phyloP scores from a whole-genome alignment of 2,113 vertebrate genomes.

The Triplophysa rosa region DNA sequence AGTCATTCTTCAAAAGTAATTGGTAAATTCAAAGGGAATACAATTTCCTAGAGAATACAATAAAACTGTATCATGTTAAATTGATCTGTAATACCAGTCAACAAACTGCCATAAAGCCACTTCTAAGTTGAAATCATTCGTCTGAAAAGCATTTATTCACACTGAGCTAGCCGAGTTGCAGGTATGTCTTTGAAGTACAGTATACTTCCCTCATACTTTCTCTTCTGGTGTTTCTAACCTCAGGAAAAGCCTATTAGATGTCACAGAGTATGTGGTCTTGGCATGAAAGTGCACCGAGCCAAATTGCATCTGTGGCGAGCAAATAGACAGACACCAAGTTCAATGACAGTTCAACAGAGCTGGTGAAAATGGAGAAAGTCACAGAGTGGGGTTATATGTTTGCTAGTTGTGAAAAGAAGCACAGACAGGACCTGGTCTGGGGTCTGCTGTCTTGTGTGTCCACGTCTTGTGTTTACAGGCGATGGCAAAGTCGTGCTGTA shows the following conservation, averaged over 20 bases:
- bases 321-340: conserved; percentile 51
- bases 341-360: conserved; percentile 60
- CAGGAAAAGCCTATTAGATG: conserved; percentile 26
- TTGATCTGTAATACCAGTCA: background rate
- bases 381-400: background rate
- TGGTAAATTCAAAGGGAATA: background rate
- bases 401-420: background rate
- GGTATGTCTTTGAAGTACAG: conserved; percentile 19
- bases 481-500: too few species aligned
- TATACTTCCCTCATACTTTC: background rate
- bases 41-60: background rate
- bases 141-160: conserved; percentile 5
- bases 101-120: background rate
- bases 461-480: too few species aligned
- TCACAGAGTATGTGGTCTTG: conserved; percentile 20
- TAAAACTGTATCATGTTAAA: background rate
- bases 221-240: conserved; percentile 21
- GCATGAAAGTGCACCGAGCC: conserved; percentile 16
- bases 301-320: conserved; percentile 53
- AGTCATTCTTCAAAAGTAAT: too few species aligned
- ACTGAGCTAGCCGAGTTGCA: background rate
- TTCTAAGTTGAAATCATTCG: background rate
- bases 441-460: background rate
- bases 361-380: conserved; percentile 61
- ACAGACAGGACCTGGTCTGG: background rate